A percentile compares a stretch with the other conserved stretches of the same genome.
Evolutionary conservation across 2,888 invertebrate genomes (phyloP).

Genomic region (Stramonita haemastoma): DNA sequence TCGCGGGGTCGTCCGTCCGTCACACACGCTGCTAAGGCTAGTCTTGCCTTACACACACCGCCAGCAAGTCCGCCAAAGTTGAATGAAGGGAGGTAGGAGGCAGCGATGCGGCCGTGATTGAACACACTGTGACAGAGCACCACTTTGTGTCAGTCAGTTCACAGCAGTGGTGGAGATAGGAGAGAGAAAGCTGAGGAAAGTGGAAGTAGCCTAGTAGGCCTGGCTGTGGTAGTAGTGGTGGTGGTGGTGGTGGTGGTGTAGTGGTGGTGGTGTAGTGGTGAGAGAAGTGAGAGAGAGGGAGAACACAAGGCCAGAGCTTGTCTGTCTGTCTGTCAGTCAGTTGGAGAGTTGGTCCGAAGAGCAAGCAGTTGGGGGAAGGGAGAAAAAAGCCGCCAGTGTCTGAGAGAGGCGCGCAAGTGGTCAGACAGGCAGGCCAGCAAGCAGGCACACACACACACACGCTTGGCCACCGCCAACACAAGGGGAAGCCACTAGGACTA

Average conservation of each 20-base stretch:
- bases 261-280: too few species aligned
- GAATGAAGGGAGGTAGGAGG: too few species aligned
- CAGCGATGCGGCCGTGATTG: background rate
- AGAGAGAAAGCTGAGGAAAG: background rate
- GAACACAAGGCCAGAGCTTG: background rate
- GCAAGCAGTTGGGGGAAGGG: background rate
- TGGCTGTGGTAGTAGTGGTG: too few species aligned
- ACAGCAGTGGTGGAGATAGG: background rate
- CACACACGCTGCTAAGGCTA: too few species aligned
- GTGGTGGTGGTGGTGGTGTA: too few species aligned
- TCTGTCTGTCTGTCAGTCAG: background rate
- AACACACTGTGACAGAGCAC: background rate
- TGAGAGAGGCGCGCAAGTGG: conserved; percentile 1
- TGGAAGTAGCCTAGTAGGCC: too few species aligned
- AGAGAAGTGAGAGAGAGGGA: too few species aligned
- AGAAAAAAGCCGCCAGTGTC: background rate
- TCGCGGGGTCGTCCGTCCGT: background rate
- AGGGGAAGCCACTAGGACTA: conserved; percentile 24
- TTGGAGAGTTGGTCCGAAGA: background rate
- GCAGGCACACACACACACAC: background rate
- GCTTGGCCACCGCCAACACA: background rate
- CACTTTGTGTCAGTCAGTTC: background rate
- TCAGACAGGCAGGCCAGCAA: conserved; percentile 12
- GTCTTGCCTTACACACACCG: too few species aligned
- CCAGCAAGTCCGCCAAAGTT: background rate